These are phyloP conservation scores for Delichon dasypus DNA, from an alignment of 2,797 vertebrate genomes.

Conservation along the genomic window DNA sequence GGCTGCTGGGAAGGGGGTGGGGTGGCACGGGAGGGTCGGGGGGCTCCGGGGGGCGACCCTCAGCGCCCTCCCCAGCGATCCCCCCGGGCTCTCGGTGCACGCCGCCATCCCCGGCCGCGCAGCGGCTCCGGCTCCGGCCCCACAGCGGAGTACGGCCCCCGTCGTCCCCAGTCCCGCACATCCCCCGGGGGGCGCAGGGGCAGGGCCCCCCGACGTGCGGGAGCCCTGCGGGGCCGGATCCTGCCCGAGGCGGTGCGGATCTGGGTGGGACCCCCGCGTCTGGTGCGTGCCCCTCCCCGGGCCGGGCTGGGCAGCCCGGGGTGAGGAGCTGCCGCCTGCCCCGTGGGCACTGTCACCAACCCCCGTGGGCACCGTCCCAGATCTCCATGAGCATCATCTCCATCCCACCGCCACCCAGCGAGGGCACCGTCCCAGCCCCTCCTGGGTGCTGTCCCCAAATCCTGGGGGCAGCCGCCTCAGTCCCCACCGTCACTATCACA, in stretches of 20 bases:
- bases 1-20: conserved; percentile 35
- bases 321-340: neutral
- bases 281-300: neutral
- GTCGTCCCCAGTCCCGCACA: neutral
- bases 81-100: neutral
- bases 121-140: neutral
- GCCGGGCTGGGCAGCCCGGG: neutral
- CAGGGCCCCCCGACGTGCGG: neutral
- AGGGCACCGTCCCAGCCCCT: neutral
- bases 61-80: neutral
- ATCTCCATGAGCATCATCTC: neutral
- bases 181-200: neutral
- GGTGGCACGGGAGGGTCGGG: neutral
- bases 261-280: neutral
- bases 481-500: neutral
- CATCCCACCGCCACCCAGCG: neutral
- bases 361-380: neutral
- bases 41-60: neutral
- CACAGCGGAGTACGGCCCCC: neutral
- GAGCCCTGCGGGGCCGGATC: neutral
- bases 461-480: neutral
- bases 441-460: neutral
- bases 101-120: neutral
- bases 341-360: neutral
- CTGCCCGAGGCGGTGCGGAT: neutral